Evolutionary conservation across 2,113 vertebrate genomes (phyloP), one percentile per base, ranked within the genome.

Genomic region (Nymphicus hollandicus): DNA sequence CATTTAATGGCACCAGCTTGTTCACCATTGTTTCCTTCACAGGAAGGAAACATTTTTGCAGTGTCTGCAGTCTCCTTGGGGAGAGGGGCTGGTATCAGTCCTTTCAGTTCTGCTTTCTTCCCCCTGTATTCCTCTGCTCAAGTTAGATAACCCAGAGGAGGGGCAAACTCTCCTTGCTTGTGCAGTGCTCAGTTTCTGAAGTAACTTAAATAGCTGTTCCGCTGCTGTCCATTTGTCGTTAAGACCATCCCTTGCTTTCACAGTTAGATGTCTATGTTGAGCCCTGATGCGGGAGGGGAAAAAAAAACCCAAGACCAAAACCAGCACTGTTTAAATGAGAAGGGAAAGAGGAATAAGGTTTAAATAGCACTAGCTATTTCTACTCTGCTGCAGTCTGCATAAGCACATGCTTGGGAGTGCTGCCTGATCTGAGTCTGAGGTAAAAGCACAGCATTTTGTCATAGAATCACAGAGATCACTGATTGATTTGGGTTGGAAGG

Each of bases 71-170:
- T 6, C 56, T 29, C 15, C 43, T 14, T 0, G 1, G 66, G 46
- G 12, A 46, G 24, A 17, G 22, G 0, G 5, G 1, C 50, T 0
- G 9, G 2, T 4, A 11, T 11, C 52, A 1, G 6, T 2, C 12
- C 24, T 41, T 22, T 44, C 17, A 4, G 28, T 46, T 41, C 35
- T 11, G 8, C n/a, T 24, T 52, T 56, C 47, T 16, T 60, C 43
- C 37, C 22, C 22, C 19, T 0, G 0, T 12, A 0, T 31, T 39
- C 79, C 11, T 25, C 50, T 33, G 1, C 7, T 33, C 7, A 3
- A 1, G 65, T 12, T 60, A 2, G 41, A 12, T 7, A 17, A 65
- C 66, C 1, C 65, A 2, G 52, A 10, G 11, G 7, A 11, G 7
- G 4, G 7, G 64, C 24, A 47, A 35, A 25, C 56, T 23, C 35